Evolutionary conservation across 2,113 vertebrate genomes (phyloP).

Genomic region (Clinocottus analis): DNA sequence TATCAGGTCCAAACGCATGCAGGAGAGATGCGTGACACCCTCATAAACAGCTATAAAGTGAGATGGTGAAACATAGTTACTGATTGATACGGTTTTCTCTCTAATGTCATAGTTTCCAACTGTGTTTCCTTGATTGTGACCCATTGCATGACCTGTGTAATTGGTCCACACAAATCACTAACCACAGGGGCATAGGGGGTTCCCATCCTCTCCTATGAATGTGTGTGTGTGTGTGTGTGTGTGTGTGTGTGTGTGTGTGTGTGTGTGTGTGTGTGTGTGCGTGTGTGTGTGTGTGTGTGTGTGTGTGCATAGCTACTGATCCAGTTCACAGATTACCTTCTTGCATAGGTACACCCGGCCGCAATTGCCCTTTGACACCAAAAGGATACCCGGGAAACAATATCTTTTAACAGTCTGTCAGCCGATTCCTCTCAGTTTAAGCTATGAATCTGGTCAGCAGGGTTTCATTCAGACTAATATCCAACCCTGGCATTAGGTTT

Average conservation of each 20-base stretch:
- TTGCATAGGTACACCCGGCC: constrained; percentile 55
- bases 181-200: constrained; percentile 61
- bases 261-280: constrained; percentile 26
- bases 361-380: constrained; percentile 66
- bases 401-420: constrained; percentile 40
- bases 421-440: background rate
- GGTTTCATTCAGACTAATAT: constrained; percentile 16
- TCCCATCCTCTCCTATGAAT: constrained; percentile 48
- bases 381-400: constrained; percentile 43
- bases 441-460: constrained; percentile 18
- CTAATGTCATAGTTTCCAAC: constrained; percentile 44
- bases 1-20: constrained; percentile 59
- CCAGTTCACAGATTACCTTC: constrained; percentile 64
- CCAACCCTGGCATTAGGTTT: background rate
- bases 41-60: constrained; percentile 75
- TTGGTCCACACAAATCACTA: constrained; percentile 79
- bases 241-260: constrained; percentile 38
- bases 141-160: constrained; percentile 80
- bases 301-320: constrained; percentile 48
- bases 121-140: constrained; percentile 70
- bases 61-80: constrained; percentile 79
- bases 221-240: constrained; percentile 40
- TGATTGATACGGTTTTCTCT: constrained; percentile 74
- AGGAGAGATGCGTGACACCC: constrained; percentile 51
- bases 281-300: constrained; percentile 39